A percentile compares a stretch with the other conserved stretches of the same genome.
Evolutionary conservation across 2,888 invertebrate genomes (phyloP).

Genomic region (Pteria penguin): DNA sequence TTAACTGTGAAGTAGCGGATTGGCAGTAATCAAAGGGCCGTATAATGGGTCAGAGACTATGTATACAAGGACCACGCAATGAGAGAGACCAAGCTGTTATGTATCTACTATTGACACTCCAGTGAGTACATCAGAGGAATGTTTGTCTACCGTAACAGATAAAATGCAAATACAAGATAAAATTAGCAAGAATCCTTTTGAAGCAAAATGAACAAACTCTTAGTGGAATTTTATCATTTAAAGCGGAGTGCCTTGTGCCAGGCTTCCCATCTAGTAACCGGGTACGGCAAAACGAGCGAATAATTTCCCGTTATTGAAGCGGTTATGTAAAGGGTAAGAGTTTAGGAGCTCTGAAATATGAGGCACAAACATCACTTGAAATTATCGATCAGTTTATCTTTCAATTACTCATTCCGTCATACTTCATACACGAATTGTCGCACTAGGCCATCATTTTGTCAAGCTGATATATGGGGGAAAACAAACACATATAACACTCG

Average conservation of each 20-base stretch:
- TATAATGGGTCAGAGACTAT: too few relatives aligned
- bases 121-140: constrained; percentile 3
- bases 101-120: not conserved
- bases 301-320: not conserved
- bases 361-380: constrained; percentile 7
- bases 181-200: constrained; percentile 26
- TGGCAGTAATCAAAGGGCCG: too few relatives aligned
- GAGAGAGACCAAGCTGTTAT: not conserved
- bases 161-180: constrained; percentile 30
- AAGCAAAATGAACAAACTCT: constrained; percentile 2
- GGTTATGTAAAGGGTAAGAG: not conserved
- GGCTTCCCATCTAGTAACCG: not conserved
- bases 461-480: not conserved
- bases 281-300: not conserved
- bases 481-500: not conserved
- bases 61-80: too few relatives aligned
- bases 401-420: constrained; percentile 10
- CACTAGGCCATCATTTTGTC: constrained; percentile 1
- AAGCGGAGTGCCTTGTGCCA: not conserved
- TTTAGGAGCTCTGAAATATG: not conserved
- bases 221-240: not conserved
- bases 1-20: too few relatives aligned
- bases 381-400: constrained; percentile 12
- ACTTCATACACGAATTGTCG: constrained; percentile 11
- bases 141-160: constrained; percentile 28